Conservation (phyloP, 2,888 invertebrate species). For the Calliphora vomitoria region DNA sequence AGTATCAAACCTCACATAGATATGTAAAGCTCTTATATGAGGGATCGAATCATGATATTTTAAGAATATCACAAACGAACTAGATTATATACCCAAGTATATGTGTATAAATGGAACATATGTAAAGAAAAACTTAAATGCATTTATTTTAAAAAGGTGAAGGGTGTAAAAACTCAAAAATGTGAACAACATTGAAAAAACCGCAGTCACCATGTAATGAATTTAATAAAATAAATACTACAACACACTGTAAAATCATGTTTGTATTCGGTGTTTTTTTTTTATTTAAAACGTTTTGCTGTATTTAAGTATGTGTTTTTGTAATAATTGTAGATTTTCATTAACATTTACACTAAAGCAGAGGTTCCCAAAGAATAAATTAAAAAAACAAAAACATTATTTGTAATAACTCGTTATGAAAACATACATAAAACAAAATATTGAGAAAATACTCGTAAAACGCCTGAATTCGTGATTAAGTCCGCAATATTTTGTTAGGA, state of each 20-base stretch:
- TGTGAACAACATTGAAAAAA: conserved; percentile 44
- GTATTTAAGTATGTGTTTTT: neutral
- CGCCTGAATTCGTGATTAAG: too few relatives aligned
- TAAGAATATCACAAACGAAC: too few relatives aligned
- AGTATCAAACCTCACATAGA: too few relatives aligned
- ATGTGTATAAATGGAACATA: neutral
- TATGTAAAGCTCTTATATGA: too few relatives aligned
- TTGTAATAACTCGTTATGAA: too few relatives aligned
- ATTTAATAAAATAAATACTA: conserved; percentile 58
- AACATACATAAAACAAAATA: too few relatives aligned
- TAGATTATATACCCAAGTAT: too few relatives aligned
- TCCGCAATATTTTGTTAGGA: too few relatives aligned
- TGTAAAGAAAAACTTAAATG: neutral
- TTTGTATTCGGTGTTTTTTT: conserved; percentile 22
- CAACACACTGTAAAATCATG: conserved; percentile 31
- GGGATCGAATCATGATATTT: too few relatives aligned
- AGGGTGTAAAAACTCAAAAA: neutral
- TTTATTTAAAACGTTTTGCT: conserved; percentile 4
- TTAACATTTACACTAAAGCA: conserved; percentile 27
- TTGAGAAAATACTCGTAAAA: too few relatives aligned
- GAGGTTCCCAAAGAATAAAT: neutral
- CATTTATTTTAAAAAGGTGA: neutral
- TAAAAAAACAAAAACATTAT: neutral
- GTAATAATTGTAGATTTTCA: conserved; percentile 22
- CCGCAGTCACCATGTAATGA: conserved; percentile 66